Percentiles rank a stretch among this genome's conserved stretches.
Conservation (phyloP, 1,140 invertebrate genomes). For the Zaprionus davidi region DNA sequence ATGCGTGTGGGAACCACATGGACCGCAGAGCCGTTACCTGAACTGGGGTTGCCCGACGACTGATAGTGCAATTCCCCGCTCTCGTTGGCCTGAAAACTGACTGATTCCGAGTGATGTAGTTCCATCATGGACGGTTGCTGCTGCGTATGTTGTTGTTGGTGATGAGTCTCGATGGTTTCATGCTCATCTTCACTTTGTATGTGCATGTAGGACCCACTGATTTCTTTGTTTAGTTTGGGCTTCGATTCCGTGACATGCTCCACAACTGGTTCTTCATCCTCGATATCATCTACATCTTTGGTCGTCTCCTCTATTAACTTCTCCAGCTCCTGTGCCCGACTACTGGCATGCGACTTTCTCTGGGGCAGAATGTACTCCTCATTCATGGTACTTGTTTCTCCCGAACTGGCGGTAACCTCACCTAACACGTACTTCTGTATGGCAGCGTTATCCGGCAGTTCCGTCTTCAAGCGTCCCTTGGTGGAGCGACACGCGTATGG, state of each 20-base stretch:
- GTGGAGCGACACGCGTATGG: conserved; percentile 76
- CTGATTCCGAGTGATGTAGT: conserved; percentile 59
- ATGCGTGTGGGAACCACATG: conserved; percentile 72
- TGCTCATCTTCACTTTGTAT: conserved; percentile 48
- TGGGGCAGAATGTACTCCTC: conserved; percentile 65
- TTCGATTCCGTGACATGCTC: conserved; percentile 64
- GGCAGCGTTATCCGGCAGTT: conserved; percentile 61
- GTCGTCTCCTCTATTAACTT: conserved; percentile 83
- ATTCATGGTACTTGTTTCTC: conserved; percentile 59
- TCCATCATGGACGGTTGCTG: conserved; percentile 56
- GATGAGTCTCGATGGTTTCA: conserved; percentile 57
- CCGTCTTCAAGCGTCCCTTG: conserved; percentile 69
- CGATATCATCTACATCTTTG: conserved; percentile 82
- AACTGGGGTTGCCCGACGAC: conserved; percentile 23
- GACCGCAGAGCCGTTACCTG: conserved; percentile 44
- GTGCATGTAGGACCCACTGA: conserved; percentile 52
- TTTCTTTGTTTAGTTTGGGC: conserved; percentile 64
- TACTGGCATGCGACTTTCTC: conserved; percentile 60
- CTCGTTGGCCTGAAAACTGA: conserved; percentile 71
- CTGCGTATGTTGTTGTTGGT: conserved; percentile 43
- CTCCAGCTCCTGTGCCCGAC: conserved; percentile 71
- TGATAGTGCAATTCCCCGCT: conserved; percentile 70
- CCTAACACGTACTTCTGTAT: conserved; percentile 67
- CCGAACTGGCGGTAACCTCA: conserved; percentile 44
- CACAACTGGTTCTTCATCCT: conserved; percentile 52